A percentile compares a stretch with the other conserved stretches of the same genome.
Conservation (phyloP, 2,888 invertebrate genomes). For the Halictus quadricinctus region DNA sequence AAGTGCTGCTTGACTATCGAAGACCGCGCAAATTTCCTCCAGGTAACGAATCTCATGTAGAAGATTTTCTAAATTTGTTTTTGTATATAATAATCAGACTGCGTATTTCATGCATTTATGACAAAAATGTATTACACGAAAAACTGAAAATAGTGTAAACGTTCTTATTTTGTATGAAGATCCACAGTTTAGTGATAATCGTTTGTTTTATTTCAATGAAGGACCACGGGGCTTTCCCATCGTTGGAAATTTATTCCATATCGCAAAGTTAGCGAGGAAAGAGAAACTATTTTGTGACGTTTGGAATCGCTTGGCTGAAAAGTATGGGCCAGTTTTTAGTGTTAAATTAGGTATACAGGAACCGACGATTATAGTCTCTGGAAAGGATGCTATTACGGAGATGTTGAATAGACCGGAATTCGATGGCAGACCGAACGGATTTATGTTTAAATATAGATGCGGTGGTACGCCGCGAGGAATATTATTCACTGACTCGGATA, state of each 20-base stretch:
- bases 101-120: neutral
- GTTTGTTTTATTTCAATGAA: constrained; percentile 67
- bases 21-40: constrained; percentile 72
- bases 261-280: constrained; percentile 79
- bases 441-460: constrained; percentile 86
- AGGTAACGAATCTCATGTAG: constrained; percentile 62
- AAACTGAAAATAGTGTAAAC: no score
- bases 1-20: constrained; percentile 61
- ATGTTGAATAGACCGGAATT: constrained; percentile 86
- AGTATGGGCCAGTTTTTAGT: constrained; percentile 87
- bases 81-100: neutral
- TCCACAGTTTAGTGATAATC: neutral
- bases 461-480: constrained; percentile 87
- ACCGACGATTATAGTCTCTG: constrained; percentile 86
- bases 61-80: neutral
- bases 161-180: no score
- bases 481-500: constrained; percentile 87
- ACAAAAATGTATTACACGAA: neutral
- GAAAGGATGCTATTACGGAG: constrained; percentile 86
- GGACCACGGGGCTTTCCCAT: constrained; percentile 85
- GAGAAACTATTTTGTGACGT: constrained; percentile 85
- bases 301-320: constrained; percentile 84
- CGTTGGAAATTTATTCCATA: constrained; percentile 83
- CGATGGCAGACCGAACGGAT: constrained; percentile 88
- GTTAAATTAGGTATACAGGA: constrained; percentile 85